A percentile compares a stretch with the other conserved stretches of the same genome.
phyloP scores from a whole-genome alignment of 2,888 invertebrate species.

The Prenolepis imparis region DNA sequence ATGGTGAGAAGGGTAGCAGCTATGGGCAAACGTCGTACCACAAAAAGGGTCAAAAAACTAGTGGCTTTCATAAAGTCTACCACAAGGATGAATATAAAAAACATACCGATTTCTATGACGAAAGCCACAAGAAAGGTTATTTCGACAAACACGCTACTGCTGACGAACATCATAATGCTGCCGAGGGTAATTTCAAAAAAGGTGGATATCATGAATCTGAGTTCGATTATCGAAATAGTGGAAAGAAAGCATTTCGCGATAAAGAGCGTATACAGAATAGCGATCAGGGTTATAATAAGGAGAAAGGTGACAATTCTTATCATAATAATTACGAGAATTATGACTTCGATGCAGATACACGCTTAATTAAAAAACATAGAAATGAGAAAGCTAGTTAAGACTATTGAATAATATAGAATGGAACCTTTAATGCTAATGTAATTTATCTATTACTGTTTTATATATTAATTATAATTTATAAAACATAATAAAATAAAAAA shows the following conservation, averaged over 20 bases:
- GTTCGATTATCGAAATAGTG: conserved; percentile 87
- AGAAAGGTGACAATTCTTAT: conserved; percentile 88
- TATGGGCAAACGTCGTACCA: conserved; percentile 88
- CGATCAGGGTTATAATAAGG: conserved; percentile 88
- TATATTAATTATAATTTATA: conserved; percentile 25
- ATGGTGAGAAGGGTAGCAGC: conserved; percentile 88
- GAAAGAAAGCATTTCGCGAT: conserved; percentile 88
- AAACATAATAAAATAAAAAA: conserved; percentile 45
- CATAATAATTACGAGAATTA: conserved; percentile 88
- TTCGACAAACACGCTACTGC: conserved; percentile 89
- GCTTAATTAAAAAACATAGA: conserved; percentile 87
- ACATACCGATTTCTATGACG: conserved; percentile 92
- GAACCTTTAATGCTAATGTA: background rate
- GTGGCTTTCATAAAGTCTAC: conserved; percentile 91
- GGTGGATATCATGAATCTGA: conserved; percentile 88
- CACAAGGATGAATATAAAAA: conserved; percentile 93
- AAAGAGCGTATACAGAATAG: conserved; percentile 88
- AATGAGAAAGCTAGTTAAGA: conserved; percentile 78
- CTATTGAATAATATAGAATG: conserved; percentile 10
- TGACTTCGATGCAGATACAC: conserved; percentile 87
- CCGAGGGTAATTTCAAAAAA: conserved; percentile 88
- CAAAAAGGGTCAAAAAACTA: conserved; percentile 91
- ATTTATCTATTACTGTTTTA: conserved; percentile 30
- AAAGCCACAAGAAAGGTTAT: conserved; percentile 90
- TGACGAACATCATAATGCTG: conserved; percentile 87